Conservation (phyloP, 2,888 invertebrate species). For the Chydorus sphaericus region DNA sequence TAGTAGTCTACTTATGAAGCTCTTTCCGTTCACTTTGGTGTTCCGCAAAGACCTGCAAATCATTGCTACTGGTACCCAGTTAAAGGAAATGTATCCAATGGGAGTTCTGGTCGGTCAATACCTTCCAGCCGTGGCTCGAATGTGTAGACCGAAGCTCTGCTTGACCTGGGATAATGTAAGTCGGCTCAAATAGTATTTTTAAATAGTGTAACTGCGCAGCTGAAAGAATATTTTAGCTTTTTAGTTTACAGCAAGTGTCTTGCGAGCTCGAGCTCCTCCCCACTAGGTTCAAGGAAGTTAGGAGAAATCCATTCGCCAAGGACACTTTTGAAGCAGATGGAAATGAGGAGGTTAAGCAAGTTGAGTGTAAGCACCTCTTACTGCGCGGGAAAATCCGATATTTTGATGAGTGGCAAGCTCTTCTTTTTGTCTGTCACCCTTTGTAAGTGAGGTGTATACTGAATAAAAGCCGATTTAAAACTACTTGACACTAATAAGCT, state of each 20-base stretch:
- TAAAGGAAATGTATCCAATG: slow-evolving; percentile 5
- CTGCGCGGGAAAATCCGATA: slow-evolving; percentile 76
- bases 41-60: slow-evolving; percentile 57
- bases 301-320: neutral
- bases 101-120: neutral
- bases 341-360: neutral
- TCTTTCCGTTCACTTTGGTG: slow-evolving; percentile 78
- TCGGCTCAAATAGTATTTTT: slow-evolving; percentile 9
- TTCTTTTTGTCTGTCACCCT: slow-evolving; percentile 76
- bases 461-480: slow-evolving; percentile 2
- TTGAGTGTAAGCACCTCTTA: slow-evolving; percentile 52
- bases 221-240: slow-evolving; percentile 43
- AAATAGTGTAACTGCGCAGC: too few relatives aligned
- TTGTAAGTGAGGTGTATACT: slow-evolving; percentile 42
- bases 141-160: slow-evolving; percentile 63
- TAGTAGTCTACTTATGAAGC: slow-evolving; percentile 50
- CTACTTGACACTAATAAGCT: slow-evolving; percentile 22
- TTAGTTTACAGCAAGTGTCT: slow-evolving; percentile 63
- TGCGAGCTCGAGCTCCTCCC: slow-evolving; percentile 64
- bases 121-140: slow-evolving; percentile 44
- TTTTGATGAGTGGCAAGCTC: slow-evolving; percentile 59
- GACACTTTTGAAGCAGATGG: neutral
- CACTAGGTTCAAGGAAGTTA: neutral
- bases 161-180: slow-evolving; percentile 74
- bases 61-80: slow-evolving; percentile 45